A percentile compares a stretch with the other conserved stretches of the same genome.
phyloP scores from a whole-genome alignment of 2,797 vertebrate species.

The Helicolenus hilgendorfi region DNA sequence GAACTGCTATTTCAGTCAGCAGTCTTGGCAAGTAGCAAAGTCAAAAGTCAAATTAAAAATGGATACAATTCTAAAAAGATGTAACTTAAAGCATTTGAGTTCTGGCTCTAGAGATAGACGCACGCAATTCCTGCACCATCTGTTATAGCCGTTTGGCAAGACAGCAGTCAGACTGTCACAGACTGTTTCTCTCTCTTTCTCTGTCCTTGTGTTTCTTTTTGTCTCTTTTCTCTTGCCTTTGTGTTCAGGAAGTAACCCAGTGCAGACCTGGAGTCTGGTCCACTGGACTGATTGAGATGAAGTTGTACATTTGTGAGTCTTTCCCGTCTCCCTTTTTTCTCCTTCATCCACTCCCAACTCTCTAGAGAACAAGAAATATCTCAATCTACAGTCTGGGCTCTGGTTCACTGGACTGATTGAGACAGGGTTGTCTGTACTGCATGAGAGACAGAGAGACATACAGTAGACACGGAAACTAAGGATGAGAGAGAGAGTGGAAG shows the following conservation, averaged over 20 bases:
- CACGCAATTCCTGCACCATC: constrained; percentile 25
- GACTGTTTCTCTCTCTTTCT: not conserved
- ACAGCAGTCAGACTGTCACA: constrained; percentile 4
- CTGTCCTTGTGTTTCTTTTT: constrained; percentile 6
- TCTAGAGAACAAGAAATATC: constrained; percentile 60
- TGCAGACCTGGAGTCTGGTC: constrained; percentile 29
- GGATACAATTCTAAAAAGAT: not conserved
- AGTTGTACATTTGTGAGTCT: constrained; percentile 50
- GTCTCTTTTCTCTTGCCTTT: not conserved
- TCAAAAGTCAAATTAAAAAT: constrained; percentile 34
- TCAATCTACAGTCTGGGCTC: constrained; percentile 60
- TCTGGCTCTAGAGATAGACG: constrained; percentile 11
- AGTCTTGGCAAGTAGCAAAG: not conserved
- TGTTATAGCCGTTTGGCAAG: constrained; percentile 48
- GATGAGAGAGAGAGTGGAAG: not conserved
- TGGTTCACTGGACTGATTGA: constrained; percentile 62
- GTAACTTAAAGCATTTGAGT: constrained; percentile 7
- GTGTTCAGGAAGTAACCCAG: constrained; percentile 21
- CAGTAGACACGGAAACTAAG: constrained; percentile 13
- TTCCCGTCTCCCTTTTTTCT: constrained; percentile 20
- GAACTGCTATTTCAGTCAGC: not conserved
- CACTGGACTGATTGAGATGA: constrained; percentile 59
- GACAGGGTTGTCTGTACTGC: constrained; percentile 26
- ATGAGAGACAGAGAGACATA: constrained; percentile 5
- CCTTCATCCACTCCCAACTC: constrained; percentile 35